Evolutionary conservation across 2,797 vertebrate species (phyloP), one percentile per base, ranked within the genome.

Genomic region (Oreochromis grahami): DNA sequence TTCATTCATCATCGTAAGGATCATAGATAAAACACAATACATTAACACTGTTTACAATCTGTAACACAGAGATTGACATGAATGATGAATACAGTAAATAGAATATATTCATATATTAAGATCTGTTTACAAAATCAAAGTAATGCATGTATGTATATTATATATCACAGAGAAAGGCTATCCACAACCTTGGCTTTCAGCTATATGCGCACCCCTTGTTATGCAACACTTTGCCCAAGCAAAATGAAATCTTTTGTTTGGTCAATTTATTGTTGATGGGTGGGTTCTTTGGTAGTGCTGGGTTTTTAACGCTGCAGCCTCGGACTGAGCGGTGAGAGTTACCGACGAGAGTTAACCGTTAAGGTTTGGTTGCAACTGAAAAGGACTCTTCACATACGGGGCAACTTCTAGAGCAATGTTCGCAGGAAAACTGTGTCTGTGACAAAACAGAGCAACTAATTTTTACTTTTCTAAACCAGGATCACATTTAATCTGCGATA

Each of bases 231-330:
- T 93, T 92, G 83, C 82, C 92, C 91, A 90, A 92, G 89, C 90
- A 91, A 94, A 93, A 92, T 82, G 1, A 86, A 34, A 91, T 86
- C 36, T 92, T 93, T 92, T 90, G 91, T 94, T 95, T 93, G 88
- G 92, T 93, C 87, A 93, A 84, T 91, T 93, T 87, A 84, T 91
- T 88, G 77, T 90, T 86, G 80, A 93, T 89, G 88, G 89, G 88
- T 85, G 90, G 89, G 79, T 93, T 96, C 95, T 96, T 97, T 97
- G 96, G 96, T 96, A 95, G 92, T 91, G 90, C 88, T 91, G 89
- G 90, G 85, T 90, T 89, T 86, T 19, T 34, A 81, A 83, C 34
- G 82, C 84, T 17, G 72, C 80, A 87, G 85, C 81, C 84, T 86
- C 76, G 7, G 32, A 93, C 79, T 88, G 82, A 93, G 91, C 83